Evolutionary conservation across 2,797 vertebrate species (phyloP).

Genomic region (Mycteria americana): DNA sequence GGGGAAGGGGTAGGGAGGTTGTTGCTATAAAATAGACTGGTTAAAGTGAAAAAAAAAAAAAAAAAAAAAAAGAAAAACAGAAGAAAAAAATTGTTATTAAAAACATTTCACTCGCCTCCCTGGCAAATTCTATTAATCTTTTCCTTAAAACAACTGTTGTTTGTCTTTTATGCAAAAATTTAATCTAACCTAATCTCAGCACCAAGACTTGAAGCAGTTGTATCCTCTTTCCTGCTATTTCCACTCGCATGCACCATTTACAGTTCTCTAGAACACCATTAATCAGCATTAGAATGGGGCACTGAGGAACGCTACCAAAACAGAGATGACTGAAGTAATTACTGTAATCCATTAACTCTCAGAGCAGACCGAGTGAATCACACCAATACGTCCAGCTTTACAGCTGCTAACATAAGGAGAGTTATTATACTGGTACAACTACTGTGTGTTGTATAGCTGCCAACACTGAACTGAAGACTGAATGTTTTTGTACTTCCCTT

Average conservation of each 20-base stretch:
- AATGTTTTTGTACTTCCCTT: not conserved
- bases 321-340: constrained; percentile 81
- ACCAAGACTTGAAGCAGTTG: not conserved
- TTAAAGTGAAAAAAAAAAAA: not conserved
- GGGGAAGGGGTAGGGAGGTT: not conserved
- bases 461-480: not conserved
- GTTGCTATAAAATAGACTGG: not conserved
- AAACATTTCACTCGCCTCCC: not conserved
- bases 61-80: not conserved
- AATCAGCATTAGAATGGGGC: constrained; percentile 79
- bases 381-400: constrained; percentile 77
- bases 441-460: constrained; percentile 1
- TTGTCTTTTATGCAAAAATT: not conserved
- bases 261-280: constrained; percentile 74
- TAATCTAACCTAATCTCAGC: not conserved
- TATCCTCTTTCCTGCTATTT: constrained; percentile 1
- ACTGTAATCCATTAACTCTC: constrained; percentile 83
- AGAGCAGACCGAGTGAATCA: constrained; percentile 78
- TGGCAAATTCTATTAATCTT: not conserved
- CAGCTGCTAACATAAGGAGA: constrained; percentile 46
- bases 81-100: not conserved
- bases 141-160: not conserved
- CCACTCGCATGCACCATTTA: constrained; percentile 31
- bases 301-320: constrained; percentile 73
- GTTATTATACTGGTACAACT: constrained; percentile 45